Evolutionary conservation across 2,113 vertebrate species (phyloP).

Genomic region (Tragelaphus imberbis): DNA sequence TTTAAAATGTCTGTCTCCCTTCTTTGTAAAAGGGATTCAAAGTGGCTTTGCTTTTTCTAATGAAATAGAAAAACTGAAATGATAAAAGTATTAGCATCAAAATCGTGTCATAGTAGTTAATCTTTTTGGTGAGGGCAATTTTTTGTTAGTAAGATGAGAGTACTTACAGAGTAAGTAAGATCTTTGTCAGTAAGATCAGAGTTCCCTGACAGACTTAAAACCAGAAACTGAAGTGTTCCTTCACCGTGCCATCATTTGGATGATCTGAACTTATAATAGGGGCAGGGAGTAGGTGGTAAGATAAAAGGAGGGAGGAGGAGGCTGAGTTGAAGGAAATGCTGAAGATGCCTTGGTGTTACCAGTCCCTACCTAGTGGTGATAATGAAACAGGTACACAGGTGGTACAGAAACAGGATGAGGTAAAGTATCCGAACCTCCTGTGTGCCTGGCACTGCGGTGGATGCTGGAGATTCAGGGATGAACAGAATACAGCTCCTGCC

Average conservation of each 20-base stretch:
- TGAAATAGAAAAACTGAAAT: neutral
- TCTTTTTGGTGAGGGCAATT: neutral
- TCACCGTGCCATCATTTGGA: neutral
- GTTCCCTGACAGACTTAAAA: neutral
- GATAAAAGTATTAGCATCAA: neutral
- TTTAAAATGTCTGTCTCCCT: neutral
- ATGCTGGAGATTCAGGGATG: neutral
- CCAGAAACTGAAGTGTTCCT: neutral
- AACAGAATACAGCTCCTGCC: neutral
- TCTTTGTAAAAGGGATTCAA: neutral
- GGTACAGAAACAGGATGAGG: neutral
- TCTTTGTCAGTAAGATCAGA: neutral
- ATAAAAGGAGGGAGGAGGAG: neutral
- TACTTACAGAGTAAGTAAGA: neutral
- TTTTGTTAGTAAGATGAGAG: neutral
- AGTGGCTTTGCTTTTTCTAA: neutral
- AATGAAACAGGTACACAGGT: neutral
- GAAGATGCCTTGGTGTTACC: neutral
- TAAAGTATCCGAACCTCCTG: accelerated
- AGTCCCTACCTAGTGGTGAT: neutral
- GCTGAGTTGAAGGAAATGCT: neutral
- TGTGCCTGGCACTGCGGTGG: accelerated
- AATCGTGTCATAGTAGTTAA: neutral
- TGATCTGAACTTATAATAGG: neutral
- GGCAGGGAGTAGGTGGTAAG: accelerated